Conservation (phyloP, 2,797 vertebrate genomes). For the Zalophus californianus region DNA sequence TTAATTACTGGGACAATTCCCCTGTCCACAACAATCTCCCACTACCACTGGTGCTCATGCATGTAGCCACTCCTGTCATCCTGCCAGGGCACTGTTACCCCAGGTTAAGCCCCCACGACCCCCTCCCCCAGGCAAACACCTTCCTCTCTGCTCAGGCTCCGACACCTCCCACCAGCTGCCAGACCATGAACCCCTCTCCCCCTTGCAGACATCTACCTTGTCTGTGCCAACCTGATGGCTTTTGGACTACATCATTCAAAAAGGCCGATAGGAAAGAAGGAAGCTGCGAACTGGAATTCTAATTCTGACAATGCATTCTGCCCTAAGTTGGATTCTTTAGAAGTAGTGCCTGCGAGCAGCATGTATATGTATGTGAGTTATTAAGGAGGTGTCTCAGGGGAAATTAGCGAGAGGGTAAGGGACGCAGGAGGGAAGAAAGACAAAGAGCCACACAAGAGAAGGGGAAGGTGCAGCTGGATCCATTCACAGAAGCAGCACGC, state of each 20-base stretch:
- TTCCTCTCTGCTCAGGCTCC: neutral
- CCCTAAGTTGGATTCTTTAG: neutral
- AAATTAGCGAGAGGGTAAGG: neutral
- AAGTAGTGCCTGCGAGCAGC: neutral
- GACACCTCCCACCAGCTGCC: neutral
- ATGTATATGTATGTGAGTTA: neutral
- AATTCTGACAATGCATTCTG: neutral
- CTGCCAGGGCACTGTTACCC: neutral
- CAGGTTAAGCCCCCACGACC: no score
- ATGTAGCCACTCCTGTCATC: neutral
- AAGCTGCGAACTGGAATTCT: neutral
- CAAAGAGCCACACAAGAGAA: neutral
- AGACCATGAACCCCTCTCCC: no score
- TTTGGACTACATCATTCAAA: neutral
- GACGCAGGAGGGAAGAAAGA: neutral
- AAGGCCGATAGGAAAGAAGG: neutral
- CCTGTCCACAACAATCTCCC: neutral
- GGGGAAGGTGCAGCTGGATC: neutral
- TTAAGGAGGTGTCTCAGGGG: neutral
- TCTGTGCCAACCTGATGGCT: neutral
- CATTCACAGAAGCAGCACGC: neutral
- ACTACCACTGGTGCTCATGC: rapidly evolving
- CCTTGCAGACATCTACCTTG: neutral
- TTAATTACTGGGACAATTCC: neutral
- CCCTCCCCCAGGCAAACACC: neutral